Conservation (phyloP, 2,888 invertebrate genomes). For the Erebia ligea region DNA sequence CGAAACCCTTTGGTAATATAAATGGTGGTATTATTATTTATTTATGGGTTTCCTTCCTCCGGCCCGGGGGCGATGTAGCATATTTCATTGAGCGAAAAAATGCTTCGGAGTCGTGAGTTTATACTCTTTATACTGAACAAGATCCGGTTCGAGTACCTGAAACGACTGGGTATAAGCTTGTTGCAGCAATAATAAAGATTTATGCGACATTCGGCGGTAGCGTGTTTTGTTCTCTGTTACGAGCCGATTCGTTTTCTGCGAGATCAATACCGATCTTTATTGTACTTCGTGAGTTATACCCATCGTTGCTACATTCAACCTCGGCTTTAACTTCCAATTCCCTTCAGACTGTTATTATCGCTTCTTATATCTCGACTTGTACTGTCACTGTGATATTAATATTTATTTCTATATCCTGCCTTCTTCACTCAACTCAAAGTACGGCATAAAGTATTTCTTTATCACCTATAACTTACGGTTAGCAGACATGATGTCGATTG, state of each 20-base stretch:
- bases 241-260: conserved; percentile 79
- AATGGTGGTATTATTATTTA: conserved; percentile 83
- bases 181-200: conserved; percentile 83
- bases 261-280: conserved; percentile 81
- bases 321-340: conserved; percentile 67
- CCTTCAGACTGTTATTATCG: conserved; percentile 68
- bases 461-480: conserved; percentile 36
- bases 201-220: conserved; percentile 82
- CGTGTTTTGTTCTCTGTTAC: conserved; percentile 81
- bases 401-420: conserved; percentile 36
- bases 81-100: conserved; percentile 83
- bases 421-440: conserved; percentile 19
- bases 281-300: conserved; percentile 75
- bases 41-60: conserved; percentile 81
- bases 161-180: conserved; percentile 79
- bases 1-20: conserved; percentile 83
- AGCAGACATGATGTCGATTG: conserved; percentile 37
- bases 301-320: conserved; percentile 67
- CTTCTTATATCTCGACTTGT: conserved; percentile 68
- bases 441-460: conserved; percentile 30
- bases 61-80: conserved; percentile 76
- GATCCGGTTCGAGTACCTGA: conserved; percentile 81
- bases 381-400: conserved; percentile 52
- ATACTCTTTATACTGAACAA: conserved; percentile 71
- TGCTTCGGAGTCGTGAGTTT: conserved; percentile 79